These are phyloP conservation scores for Laodelphax striatellus DNA, from an alignment of 1,140 invertebrate genomes.

Conservation along the genomic window DNA sequence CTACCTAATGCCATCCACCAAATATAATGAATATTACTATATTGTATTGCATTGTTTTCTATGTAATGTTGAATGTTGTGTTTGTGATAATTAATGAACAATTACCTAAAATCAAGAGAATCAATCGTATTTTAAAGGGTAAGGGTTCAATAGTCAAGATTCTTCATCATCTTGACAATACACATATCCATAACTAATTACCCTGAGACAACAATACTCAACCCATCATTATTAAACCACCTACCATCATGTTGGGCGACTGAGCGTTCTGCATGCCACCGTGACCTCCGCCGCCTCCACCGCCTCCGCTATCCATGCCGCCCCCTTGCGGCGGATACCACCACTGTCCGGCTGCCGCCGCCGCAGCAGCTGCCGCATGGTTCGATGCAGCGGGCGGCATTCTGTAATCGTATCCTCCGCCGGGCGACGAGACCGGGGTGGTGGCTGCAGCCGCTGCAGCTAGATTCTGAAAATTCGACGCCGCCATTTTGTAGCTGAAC, in stretches of 20 bases:
- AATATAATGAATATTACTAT: no score
- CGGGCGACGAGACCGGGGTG: conserved; percentile 10
- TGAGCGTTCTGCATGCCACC: not conserved
- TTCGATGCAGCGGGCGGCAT: conserved; percentile 9
- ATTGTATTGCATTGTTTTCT: no score
- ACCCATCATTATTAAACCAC: no score
- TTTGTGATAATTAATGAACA: no score
- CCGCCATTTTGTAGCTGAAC: conserved; percentile 74
- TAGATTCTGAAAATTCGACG: conserved; percentile 46
- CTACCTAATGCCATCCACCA: no score
- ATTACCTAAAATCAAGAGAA: no score
- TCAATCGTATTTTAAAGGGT: no score
- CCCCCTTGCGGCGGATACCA: conserved; percentile 13
- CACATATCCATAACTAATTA: no score
- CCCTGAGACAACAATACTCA: no score
- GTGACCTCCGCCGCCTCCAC: not conserved
- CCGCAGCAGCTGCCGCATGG: conserved; percentile 31
- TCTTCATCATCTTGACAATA: no score
- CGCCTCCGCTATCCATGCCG: not conserved
- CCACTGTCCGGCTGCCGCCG: conserved; percentile 53
- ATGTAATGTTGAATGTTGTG: no score
- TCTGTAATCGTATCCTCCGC: conserved; percentile 26
- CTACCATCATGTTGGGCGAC: not conserved
- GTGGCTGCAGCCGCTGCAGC: conserved; percentile 29
- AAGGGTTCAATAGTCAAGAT: no score